Evolutionary conservation across 2,888 invertebrate genomes (phyloP).

Genomic region (Halocaridina rubra): DNA sequence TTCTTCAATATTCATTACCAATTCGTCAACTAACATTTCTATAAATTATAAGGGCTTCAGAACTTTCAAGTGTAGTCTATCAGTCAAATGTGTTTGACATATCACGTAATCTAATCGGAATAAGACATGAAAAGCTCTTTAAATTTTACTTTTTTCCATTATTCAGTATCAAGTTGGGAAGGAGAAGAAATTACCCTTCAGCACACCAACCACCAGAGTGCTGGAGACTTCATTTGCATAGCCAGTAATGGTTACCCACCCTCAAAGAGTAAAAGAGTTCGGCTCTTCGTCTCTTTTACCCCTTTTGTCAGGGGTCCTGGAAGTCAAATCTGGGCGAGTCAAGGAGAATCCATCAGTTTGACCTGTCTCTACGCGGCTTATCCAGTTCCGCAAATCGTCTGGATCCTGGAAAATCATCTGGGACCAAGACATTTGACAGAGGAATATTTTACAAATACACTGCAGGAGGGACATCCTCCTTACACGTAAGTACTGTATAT

Average conservation of each 20-base stretch:
- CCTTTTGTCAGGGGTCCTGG: background rate
- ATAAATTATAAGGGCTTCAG: too few species aligned
- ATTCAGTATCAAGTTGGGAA: background rate
- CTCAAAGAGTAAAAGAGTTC: conserved; percentile 16
- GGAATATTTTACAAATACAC: conserved; percentile 37
- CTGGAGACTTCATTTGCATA: conserved; percentile 42
- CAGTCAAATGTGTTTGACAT: too few species aligned
- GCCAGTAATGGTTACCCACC: conserved; percentile 41
- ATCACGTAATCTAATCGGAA: too few species aligned
- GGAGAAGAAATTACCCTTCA: background rate
- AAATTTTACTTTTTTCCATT: background rate
- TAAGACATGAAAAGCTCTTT: too few species aligned
- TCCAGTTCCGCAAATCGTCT: background rate
- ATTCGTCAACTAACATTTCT: too few species aligned
- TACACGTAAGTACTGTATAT: conserved; percentile 51
- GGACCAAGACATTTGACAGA: conserved; percentile 16
- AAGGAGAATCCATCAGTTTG: conserved; percentile 16
- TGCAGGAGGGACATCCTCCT: conserved; percentile 11
- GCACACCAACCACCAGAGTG: background rate
- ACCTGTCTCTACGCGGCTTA: conserved; percentile 26
- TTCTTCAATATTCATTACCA: too few species aligned
- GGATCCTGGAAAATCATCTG: conserved; percentile 12
- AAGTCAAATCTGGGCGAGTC: background rate
- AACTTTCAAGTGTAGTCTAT: too few species aligned
- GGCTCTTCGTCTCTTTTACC: conserved; percentile 13